Conservation (phyloP, 2,113 vertebrate genomes). For the pig (Sus scrofa) region DNA sequence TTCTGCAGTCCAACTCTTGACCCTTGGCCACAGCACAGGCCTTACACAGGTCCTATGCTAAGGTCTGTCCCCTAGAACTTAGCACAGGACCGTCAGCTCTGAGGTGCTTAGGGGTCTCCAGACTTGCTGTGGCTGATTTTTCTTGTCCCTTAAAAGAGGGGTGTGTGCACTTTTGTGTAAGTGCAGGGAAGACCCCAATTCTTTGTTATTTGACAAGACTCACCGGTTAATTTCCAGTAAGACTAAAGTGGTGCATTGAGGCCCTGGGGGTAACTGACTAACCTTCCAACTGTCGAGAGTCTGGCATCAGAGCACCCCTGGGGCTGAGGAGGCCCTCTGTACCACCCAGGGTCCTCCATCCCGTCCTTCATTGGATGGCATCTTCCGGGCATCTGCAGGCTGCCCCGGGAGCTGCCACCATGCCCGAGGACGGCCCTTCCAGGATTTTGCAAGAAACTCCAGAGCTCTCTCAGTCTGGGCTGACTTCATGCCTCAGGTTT, state of each 20-base stretch:
- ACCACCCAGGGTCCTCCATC: fast-evolving
- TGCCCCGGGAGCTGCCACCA: not conserved
- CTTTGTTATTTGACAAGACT: not conserved
- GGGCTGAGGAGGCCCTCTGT: too few relatives aligned
- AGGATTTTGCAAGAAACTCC: fast-evolving
- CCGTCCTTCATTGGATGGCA: not conserved
- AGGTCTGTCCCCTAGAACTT: too few relatives aligned
- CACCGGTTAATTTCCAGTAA: not conserved
- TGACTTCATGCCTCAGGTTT: too few relatives aligned
- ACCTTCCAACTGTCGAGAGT: not conserved
- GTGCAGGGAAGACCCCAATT: too few relatives aligned
- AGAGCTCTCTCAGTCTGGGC: fast-evolving
- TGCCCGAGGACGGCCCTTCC: not conserved
- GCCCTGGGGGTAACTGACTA: too few relatives aligned
- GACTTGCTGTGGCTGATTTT: not conserved
- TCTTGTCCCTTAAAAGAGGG: not conserved
- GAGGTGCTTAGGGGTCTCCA: fast-evolving
- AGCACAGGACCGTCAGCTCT: fast-evolving
- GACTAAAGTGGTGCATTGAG: not conserved
- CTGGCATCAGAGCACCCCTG: fast-evolving
- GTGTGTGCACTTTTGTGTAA: not conserved
- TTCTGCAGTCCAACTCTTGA: not conserved
- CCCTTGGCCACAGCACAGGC: not conserved
- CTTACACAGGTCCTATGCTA: fast-evolving
- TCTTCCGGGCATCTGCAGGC: not conserved